phyloP scores from a whole-genome alignment of 2,888 invertebrate species.

The Drosophila prostipennis region DNA sequence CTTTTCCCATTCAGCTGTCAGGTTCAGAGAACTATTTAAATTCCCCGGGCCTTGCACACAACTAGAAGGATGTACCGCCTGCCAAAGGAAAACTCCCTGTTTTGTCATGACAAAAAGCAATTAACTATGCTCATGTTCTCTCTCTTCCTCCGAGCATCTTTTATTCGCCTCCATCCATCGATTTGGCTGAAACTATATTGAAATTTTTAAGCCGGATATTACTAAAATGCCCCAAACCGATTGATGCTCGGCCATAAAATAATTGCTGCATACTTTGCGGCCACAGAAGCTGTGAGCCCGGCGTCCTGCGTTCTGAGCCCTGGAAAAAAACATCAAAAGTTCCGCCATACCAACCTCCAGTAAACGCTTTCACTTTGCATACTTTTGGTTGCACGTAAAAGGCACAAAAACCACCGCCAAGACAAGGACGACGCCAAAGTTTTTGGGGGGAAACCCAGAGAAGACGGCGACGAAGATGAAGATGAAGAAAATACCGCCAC shows the following conservation, averaged over 20 bases:
- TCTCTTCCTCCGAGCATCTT: background rate
- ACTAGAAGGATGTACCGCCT: too few relatives aligned
- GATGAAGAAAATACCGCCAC: constrained; percentile 39
- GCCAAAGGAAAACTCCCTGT: background rate
- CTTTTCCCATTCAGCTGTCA: constrained; percentile 78
- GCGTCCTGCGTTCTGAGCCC: too few relatives aligned
- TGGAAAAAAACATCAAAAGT: constrained; percentile 45
- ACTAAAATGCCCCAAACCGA: constrained; percentile 62
- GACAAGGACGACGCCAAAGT: background rate
- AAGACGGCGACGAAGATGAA: constrained; percentile 24
- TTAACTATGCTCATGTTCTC: constrained; percentile 56
- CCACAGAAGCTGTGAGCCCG: background rate
- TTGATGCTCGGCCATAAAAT: constrained; percentile 60
- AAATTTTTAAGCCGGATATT: constrained; percentile 74
- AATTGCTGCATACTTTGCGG: constrained; percentile 49
- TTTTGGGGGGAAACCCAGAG: background rate
- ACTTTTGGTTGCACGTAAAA: constrained; percentile 40
- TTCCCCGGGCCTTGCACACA: constrained; percentile 5
- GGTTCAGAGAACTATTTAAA: constrained; percentile 75
- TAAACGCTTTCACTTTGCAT: constrained; percentile 44
- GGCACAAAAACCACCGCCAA: constrained; percentile 26
- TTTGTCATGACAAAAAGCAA: constrained; percentile 57
- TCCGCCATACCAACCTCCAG: constrained; percentile 13
- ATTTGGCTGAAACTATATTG: constrained; percentile 63
- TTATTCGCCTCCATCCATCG: constrained; percentile 46